Base-by-base conservation (phyloP, 2,797 vertebrate genomes). In the Ptychadena robeensis region DNA sequence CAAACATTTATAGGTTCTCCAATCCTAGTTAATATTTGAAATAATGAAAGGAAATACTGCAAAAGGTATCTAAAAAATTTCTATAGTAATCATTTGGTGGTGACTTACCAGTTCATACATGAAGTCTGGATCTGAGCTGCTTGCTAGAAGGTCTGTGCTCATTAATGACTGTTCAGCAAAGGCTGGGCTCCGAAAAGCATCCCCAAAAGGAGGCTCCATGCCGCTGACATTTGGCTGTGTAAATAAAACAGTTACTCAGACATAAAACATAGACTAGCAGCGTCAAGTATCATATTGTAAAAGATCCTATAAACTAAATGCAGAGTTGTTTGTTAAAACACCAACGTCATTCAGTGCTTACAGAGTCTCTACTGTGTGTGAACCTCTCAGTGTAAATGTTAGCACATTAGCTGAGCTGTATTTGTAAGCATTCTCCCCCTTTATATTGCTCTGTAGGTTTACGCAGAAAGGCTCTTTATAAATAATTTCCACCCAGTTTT, bases 141-240 rank as follows among this genome's bases (percentile, higher is more conserved):
- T 98, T 61, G 96, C 95, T 88, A 99, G 93, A 88, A 99, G 94
- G 88, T 99, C 98, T 31, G 98, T 99, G 93, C 97, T 99, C 94
- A 96, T 98, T 92, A 99, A 91, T 86, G 96, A 96, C 93, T 99
- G 98, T 93, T 99, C 97, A 89, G 96, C 96, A 93, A 98, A 98
- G 38, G 95, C 94, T 92, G 96, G 97, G 94, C 96, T 98, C 91
- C 96, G 96, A 98, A 98, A 99, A 90, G 96, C 96, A 81, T 99
- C 97, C 92, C 95, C 98, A 93, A 99, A 99, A 94, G 96, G 96
- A 95, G 97, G 96, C 88, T 99, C 97, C 98, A 99, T 99, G 95
- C 96, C 97, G 92, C 95, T 97, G 90, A 97, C 95, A 90, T 96
- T 97, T 90, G 98, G 98, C 98, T 99, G 86, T 37, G 88, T 88